Conservation (phyloP, 2,888 invertebrate species). For the Flexamia atlantica region DNA sequence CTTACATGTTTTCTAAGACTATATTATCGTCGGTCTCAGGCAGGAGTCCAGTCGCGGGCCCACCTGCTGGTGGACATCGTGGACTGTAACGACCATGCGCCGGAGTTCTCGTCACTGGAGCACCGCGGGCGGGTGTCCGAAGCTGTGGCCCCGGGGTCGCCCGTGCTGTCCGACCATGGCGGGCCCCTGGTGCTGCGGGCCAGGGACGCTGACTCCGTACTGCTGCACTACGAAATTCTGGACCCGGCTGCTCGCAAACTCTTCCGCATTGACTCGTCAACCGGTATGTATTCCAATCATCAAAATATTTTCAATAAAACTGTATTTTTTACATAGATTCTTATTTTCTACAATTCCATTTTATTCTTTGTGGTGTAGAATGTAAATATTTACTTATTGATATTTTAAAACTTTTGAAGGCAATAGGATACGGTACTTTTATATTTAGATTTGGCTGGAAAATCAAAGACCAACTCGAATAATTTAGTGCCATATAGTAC, state of each 20-base stretch:
- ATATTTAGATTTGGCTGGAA: no score
- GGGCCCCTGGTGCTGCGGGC: constrained; percentile 91
- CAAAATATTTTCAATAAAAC: no score
- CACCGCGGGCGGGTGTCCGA: constrained; percentile 87
- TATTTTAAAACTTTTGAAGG: no score
- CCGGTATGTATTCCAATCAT: constrained; percentile 75
- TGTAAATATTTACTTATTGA: no score
- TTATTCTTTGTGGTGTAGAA: no score
- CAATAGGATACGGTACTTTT: no score
- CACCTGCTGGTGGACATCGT: constrained; percentile 90
- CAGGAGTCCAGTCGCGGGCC: constrained; percentile 82
- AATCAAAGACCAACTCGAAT: no score
- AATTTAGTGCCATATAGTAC: no score
- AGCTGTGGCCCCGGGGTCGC: constrained; percentile 83
- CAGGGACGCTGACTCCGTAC: constrained; percentile 89
- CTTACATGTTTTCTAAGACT: no score
- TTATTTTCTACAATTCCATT: no score
- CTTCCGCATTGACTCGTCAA: constrained; percentile 92
- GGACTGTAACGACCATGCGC: constrained; percentile 92
- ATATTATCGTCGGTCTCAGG: no score
- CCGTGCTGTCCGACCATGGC: constrained; percentile 82
- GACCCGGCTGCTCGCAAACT: constrained; percentile 87
- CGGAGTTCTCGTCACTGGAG: constrained; percentile 81
- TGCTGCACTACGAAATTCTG: constrained; percentile 90
- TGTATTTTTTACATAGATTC: no score